phyloP scores from a whole-genome alignment of 2,797 vertebrate species.

The Oreochromis grahami region DNA sequence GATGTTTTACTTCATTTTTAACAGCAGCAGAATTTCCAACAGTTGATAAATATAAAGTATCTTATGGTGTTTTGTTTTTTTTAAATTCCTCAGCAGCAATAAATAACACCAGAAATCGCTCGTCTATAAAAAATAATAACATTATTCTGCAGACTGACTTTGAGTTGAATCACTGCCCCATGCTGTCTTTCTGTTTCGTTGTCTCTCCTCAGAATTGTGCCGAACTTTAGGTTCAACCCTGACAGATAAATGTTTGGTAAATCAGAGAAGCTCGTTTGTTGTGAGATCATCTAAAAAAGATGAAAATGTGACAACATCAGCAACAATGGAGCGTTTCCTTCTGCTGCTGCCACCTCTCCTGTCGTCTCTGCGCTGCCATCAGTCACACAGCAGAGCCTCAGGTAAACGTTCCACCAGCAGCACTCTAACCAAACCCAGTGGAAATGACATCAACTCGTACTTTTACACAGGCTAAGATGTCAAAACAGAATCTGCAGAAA shows the following conservation, averaged over 20 bases:
- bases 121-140: rapidly evolving
- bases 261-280: not conserved
- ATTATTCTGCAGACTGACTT: not conserved
- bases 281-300: not conserved
- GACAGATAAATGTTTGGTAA: constrained; percentile 70
- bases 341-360: constrained; percentile 60
- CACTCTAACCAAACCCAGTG: not conserved
- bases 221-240: constrained; percentile 61
- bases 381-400: not conserved
- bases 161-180: not conserved
- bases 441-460: rapidly evolving
- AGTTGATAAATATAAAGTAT: no score
- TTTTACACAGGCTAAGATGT: no score
- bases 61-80: not conserved
- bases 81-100: not conserved
- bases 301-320: constrained; percentile 27
- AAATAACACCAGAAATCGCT: not conserved
- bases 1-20: not conserved
- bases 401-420: not conserved
- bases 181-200: not conserved
- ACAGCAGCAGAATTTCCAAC: not conserved
- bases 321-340: constrained; percentile 59
- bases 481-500: no score
- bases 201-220: constrained; percentile 61
- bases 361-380: constrained; percentile 35